Base-by-base conservation (phyloP, 2,113 vertebrate genomes). In the Chrysemys picta region DNA sequence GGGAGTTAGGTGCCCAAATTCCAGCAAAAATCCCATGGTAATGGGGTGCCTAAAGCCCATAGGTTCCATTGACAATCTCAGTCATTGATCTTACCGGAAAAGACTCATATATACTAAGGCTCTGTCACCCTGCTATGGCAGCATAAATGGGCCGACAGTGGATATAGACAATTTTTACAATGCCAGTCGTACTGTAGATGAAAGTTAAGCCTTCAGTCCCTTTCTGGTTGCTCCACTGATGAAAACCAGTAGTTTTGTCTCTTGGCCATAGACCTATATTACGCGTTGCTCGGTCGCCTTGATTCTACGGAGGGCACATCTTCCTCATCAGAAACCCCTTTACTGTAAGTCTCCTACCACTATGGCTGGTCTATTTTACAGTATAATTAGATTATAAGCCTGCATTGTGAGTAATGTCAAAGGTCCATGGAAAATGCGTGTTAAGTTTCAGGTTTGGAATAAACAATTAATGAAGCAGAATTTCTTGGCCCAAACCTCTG, bases 381-480 rank as follows among this genome's bases (percentile, higher is more conserved):
- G 72, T 82, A 87, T 72, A 85, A 62, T 90, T 95, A 91, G 53
- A 94, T 85, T 94, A 90, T 93, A 93, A 96, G 80, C 85, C 57
- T 96, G 83, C 89, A 97, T 87, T 92, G 96, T 91, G 96, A 97
- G 97, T 90, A 95, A 95, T 91, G 95, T 96, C 95, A 97, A 91
- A 93, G 94, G 79, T 94, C 90, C 76, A 50, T 89, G 95, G 91
- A 94, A 98, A 98, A 97, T 97, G 94, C 85, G 89, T 95, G 94
- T 97, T 97, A 90, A 50, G 80, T 95, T 94, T 97, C 11, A 49
- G 59, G 90, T 96, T 97, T 96, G 88, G 91, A 97, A 94, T 92
- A 98, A 98, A 97, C 95, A 97, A 97, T 97, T 97, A 98, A 97
- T 98, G 97, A 97, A 96, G 94, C 94, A 85, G 87, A 97, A 96